Conservation (phyloP, 37 sponge, comb jelly and placozoan species). For the Petrosia ficiformis region DNA sequence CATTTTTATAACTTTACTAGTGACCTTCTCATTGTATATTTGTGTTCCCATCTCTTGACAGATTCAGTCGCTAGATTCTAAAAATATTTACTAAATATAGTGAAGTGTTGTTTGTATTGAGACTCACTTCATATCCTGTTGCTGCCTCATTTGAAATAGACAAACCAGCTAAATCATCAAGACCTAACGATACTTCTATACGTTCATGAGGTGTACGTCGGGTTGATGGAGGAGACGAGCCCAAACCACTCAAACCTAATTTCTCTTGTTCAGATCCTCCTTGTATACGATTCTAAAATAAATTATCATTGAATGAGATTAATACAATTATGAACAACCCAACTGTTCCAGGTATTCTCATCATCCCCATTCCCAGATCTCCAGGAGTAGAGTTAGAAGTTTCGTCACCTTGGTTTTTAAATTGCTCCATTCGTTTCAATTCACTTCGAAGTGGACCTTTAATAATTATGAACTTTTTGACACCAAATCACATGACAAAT, state of each 20-base stretch:
- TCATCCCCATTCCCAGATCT: slow-evolving; percentile 21
- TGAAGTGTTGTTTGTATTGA: too few relatives aligned
- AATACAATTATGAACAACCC: background rate
- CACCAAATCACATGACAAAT: background rate
- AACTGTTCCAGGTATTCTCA: slow-evolving; percentile 29
- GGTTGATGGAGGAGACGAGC: too few relatives aligned
- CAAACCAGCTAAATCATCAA: slow-evolving; percentile 64
- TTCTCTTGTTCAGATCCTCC: background rate
- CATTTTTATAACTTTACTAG: background rate
- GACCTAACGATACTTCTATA: slow-evolving; percentile 32
- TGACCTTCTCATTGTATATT: slow-evolving; percentile 79
- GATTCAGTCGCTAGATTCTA: slow-evolving; percentile 30
- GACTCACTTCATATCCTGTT: too few relatives aligned
- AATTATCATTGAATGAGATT: background rate
- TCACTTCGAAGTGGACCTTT: slow-evolving; percentile 49
- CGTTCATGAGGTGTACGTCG: background rate
- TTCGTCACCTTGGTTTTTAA: slow-evolving; percentile 37
- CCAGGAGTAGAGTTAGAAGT: background rate
- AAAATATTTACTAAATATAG: too few relatives aligned
- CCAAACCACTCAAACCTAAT: background rate
- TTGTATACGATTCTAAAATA: background rate
- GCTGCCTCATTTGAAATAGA: too few relatives aligned
- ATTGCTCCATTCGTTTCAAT: slow-evolving; percentile 45
- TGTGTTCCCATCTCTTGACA: slow-evolving; percentile 65
- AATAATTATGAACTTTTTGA: background rate